Conservation (phyloP, 2,113 vertebrate genomes). For the Proterorhinus semilunaris region DNA sequence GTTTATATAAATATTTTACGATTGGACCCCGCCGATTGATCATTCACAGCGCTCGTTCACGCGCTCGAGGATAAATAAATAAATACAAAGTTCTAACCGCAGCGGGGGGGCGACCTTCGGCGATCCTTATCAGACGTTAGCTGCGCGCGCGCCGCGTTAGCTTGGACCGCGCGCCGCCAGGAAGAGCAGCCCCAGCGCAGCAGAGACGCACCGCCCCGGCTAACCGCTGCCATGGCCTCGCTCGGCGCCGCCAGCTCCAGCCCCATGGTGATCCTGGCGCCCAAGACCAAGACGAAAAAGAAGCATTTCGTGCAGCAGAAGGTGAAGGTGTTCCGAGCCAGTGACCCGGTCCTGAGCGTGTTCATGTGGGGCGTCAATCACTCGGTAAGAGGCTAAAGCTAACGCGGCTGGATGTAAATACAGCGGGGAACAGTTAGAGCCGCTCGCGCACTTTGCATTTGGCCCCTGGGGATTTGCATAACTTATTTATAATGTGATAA, state of each 20-base stretch:
- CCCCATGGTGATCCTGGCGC: conserved; percentile 78
- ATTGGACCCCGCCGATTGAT: background rate
- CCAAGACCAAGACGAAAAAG: conserved; percentile 91
- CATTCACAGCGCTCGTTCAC: conserved; percentile 12
- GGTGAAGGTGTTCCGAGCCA: conserved; percentile 90
- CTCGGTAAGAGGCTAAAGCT: conserved; percentile 80
- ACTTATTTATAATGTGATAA: no score
- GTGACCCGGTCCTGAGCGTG: conserved; percentile 88
- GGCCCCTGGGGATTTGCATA: no score
- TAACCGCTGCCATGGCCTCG: conserved; percentile 70
- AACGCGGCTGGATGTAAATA: conserved; percentile 9
- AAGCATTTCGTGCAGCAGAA: conserved; percentile 96
- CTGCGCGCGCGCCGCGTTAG: background rate
- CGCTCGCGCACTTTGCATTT: no score
- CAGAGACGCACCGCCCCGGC: conserved; percentile 4
- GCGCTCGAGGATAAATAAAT: conserved; percentile 10
- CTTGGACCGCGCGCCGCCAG: conserved; percentile 1
- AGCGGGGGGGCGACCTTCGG: conserved; percentile 28
- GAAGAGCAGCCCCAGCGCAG: conserved; percentile 33
- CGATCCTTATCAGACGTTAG: conserved; percentile 2
- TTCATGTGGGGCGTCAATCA: conserved; percentile 94
- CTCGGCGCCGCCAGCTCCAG: conserved; percentile 70
- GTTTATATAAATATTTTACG: background rate
- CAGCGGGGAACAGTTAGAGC: background rate
- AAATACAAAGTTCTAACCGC: background rate